Conservation (phyloP, 2,113 vertebrate genomes). For the Cygnus buccinator region DNA sequence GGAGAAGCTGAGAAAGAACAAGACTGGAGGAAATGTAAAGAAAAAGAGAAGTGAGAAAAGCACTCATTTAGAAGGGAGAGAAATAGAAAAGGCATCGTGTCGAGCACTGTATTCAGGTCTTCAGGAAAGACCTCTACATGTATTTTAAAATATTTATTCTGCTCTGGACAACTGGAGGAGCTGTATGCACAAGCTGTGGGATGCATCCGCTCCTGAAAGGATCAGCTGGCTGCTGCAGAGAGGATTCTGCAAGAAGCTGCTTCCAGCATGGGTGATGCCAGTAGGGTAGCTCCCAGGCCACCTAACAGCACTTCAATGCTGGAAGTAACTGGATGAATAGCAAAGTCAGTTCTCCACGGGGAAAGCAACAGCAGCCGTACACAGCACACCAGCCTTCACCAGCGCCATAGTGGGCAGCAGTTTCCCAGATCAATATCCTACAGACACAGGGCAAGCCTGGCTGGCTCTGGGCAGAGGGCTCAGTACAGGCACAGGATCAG, state of each 20-base stretch:
- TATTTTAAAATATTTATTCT: neutral
- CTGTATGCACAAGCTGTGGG: neutral
- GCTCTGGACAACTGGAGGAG: neutral
- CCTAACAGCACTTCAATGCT: neutral
- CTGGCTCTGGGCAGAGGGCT: neutral
- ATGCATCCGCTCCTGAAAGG: neutral
- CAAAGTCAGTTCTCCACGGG: neutral
- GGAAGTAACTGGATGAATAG: neutral
- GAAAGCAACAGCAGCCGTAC: neutral
- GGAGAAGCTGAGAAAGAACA: neutral
- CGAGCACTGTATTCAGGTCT: neutral
- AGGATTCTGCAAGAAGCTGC: rapidly evolving
- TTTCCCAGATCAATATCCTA: neutral
- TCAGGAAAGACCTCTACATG: neutral
- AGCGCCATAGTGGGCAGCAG: rapidly evolving
- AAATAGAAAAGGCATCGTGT: neutral
- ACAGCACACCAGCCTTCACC: neutral
- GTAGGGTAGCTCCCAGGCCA: neutral
- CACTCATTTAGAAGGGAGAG: neutral
- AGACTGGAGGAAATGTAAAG: neutral
- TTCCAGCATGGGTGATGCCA: neutral
- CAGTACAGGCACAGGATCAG: neutral
- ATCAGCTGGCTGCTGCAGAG: neutral
- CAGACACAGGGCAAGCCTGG: neutral
- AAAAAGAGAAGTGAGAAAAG: neutral